Base-by-base conservation (phyloP, 2,888 invertebrate genomes). In the Cryptops parisi region DNA sequence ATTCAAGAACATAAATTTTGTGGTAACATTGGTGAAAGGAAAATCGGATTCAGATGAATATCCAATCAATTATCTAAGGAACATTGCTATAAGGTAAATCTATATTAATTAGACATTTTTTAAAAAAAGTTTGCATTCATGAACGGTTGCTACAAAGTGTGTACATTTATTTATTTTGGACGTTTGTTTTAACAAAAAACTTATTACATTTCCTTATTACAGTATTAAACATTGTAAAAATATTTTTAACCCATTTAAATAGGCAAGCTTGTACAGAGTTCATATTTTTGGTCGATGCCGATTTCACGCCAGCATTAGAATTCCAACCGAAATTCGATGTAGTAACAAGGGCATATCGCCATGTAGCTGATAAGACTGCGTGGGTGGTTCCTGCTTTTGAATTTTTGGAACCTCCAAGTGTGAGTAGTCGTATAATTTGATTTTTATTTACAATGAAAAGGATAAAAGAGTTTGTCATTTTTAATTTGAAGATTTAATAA, bases 311-410 rank as follows among this genome's bases (percentile, higher is more conserved):
- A 3, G 50, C 50, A 19, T 22, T 40, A 22, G 50, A 50, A 21
- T 50, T 50, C 22, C 50, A 50, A 24, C 23, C 22, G 5, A 50
- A 50, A 50, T 50, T 50, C 40, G 50, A 50, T 40, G 40, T 50
- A n/a, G 41, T 50, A 9, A 50, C 26, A 23, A 19, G 41, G 2
- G 50, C 50, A 23, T 19, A 50, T 6, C 2, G 41, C 15, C 50
- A 50, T 17, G 17, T 40, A 23, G 41, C 41, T 6, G 25, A 50
- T 21, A 50, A 40, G 22, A 50, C 50, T 2, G 50, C 40, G n/a
- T 50, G 50, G 50, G 50, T 50, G 19, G 50, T 50, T 23, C 50
- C 50, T 4, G 50, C 50, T 40, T 50, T 50, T 50, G 50, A 50
- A 40, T 50, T 40, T 40, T 23, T 50, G 19, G 50, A 50, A 50